Evolutionary conservation across 2,113 vertebrate species (phyloP), one percentile per base, ranked within the genome.

Genomic region (Xiphorhynchus elegans): DNA sequence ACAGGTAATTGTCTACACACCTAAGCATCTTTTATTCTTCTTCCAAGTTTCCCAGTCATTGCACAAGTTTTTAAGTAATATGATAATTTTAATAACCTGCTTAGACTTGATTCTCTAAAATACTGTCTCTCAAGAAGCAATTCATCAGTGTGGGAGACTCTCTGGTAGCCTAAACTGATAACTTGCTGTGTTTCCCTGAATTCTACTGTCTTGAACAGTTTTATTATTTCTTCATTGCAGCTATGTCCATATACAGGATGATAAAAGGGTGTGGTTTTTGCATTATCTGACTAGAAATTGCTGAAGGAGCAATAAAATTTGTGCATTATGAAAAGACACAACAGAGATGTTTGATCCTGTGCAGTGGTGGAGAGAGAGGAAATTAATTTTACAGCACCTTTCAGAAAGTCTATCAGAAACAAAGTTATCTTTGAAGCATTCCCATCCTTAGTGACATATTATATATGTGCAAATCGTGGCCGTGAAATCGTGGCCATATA

Each of bases 91-190:
- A 55, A 66, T 44, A 31, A 58, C 29, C 31, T 47, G 20, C 21
- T 68, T 86, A 33, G 12, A 35, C 31, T 63, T 83, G 21, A 49
- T 53, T 90, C 47, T 63, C 12, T 78, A 69, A 59, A 10, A 17
- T 31, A 13, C 6, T 76, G 6, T 64, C 76, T 87, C 31, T 70
- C 59, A 78, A 78, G 37, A 81, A 56, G 12, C 5, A 46, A 44
- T 58, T 74, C 6, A 52, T 47, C 44, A 59, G 6, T 0, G 0
- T 42, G 16, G 10, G 33, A 68, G 33, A 46, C 26, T 50, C 1
- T 31, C 25, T 29, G 35, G 49, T 6, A 60, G 29, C 37, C 37
- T 69, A 80, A 66, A 14, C 12, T 31, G 21, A 40, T 26, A n/a
- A 69, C 25, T 46, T 75, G 20, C 35, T 42, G 19, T 4, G 12